These are phyloP conservation scores for Electrophaes corylata DNA, from an alignment of 2,888 invertebrate species.

Conservation along the genomic window DNA sequence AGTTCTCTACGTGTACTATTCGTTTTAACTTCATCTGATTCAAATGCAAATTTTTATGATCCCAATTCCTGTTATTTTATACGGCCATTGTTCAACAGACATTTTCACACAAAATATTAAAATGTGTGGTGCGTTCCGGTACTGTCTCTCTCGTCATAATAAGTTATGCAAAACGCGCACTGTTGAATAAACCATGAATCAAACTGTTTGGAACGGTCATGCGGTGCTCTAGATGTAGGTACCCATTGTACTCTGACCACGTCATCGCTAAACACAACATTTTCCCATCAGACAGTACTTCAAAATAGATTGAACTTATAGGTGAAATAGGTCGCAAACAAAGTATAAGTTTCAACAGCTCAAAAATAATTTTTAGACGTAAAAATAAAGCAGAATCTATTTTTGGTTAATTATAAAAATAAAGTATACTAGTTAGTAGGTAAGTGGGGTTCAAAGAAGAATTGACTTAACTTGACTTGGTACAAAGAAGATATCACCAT, in stretches of 20 bases:
- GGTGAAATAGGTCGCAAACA: too few relatives aligned
- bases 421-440: too few relatives aligned
- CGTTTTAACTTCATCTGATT: conserved; percentile 13
- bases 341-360: too few relatives aligned
- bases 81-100: conserved; percentile 29
- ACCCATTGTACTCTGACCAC: conserved; percentile 29
- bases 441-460: too few relatives aligned
- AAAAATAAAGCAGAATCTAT: too few relatives aligned
- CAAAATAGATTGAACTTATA: background rate
- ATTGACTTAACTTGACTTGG: too few relatives aligned
- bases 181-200: conserved; percentile 42
- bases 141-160: conserved; percentile 36
- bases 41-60: conserved; percentile 27
- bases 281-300: conserved; percentile 14
- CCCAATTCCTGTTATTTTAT: conserved; percentile 22
- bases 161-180: conserved; percentile 38
- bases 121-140: conserved; percentile 35
- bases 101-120: conserved; percentile 39
- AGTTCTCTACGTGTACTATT: background rate
- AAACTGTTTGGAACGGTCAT: conserved; percentile 42
- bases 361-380: too few relatives aligned
- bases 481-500: too few relatives aligned
- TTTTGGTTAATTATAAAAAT: too few relatives aligned
- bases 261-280: conserved; percentile 22
- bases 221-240: conserved; percentile 38